phyloP scores from a whole-genome alignment of 2,888 invertebrate species.

The Hesperia comma region DNA sequence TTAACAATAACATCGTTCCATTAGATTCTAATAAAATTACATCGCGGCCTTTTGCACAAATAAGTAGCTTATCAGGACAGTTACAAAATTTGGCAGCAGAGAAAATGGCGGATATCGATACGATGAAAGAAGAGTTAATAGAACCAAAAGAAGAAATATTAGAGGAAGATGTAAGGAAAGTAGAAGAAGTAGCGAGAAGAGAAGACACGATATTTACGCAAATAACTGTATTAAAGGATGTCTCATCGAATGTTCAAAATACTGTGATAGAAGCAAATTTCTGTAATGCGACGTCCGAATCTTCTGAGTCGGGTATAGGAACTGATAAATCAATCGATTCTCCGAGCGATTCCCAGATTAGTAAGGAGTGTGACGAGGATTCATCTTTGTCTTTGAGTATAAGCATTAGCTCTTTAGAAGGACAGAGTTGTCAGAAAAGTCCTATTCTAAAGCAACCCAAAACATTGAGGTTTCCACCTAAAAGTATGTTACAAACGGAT shows the following conservation, averaged over 20 bases:
- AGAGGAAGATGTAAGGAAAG: constrained; percentile 59
- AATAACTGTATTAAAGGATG: constrained; percentile 77
- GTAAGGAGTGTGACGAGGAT: constrained; percentile 80
- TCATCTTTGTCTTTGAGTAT: constrained; percentile 74
- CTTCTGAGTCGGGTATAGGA: constrained; percentile 76
- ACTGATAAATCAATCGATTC: constrained; percentile 80
- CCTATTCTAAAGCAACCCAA: constrained; percentile 92
- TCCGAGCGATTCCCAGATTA: constrained; percentile 75
- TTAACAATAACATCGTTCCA: constrained; percentile 75
- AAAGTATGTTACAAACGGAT: constrained; percentile 66
- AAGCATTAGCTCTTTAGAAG: constrained; percentile 71
- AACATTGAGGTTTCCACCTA: constrained; percentile 91
- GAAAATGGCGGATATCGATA: constrained; percentile 46
- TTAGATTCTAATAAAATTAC: constrained; percentile 67
- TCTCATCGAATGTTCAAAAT: constrained; percentile 74
- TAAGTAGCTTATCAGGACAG: constrained; percentile 68
- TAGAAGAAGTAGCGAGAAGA: constrained; percentile 69
- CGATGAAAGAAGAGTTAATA: constrained; percentile 46
- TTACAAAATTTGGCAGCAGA: constrained; percentile 59
- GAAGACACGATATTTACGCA: constrained; percentile 78
- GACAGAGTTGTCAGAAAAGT: constrained; percentile 83
- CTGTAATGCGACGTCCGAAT: constrained; percentile 71
- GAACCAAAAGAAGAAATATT: constrained; percentile 38
- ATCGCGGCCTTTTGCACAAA: constrained; percentile 75
- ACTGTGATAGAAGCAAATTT: constrained; percentile 76